A percentile compares a stretch with the other conserved stretches of the same genome.
phyloP scores from a whole-genome alignment of 37 sponge, comb jelly and placozoan genomes.

The Lycopodina hypogea region DNA sequence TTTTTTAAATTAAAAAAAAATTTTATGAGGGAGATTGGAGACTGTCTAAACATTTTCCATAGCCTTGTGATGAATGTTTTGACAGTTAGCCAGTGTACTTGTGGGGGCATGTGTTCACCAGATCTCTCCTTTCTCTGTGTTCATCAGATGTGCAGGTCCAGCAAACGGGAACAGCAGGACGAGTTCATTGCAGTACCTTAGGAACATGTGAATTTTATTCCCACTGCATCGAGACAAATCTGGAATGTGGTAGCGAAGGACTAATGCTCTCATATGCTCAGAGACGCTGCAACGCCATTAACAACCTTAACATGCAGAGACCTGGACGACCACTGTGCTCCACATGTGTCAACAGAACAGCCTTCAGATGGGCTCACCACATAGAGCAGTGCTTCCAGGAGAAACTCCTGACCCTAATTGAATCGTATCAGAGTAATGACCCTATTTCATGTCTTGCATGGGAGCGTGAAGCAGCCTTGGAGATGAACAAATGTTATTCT shows the following conservation, averaged over 20 bases:
- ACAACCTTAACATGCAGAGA: neutral
- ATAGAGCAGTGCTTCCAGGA: constrained; percentile 56
- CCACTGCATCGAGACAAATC: constrained; percentile 48
- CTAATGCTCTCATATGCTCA: constrained; percentile 46
- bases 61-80: too few species aligned
- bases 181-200: neutral
- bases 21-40: too few species aligned
- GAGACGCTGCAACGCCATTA: constrained; percentile 33
- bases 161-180: neutral
- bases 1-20: too few species aligned
- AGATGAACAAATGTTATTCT: constrained; percentile 45
- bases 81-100: too few species aligned
- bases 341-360: neutral
- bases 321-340: neutral
- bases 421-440: constrained; percentile 7
- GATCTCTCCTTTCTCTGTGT: too few species aligned
- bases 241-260: constrained; percentile 35
- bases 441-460: constrained; percentile 41
- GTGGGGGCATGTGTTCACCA: too few species aligned
- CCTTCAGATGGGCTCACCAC: constrained; percentile 16
- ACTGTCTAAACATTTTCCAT: too few species aligned
- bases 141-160: neutral
- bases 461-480: constrained; percentile 41
- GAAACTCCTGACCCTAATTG: constrained; percentile 21
- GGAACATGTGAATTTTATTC: constrained; percentile 49